Evolutionary conservation across 2,113 vertebrate genomes (phyloP), one percentile per base, ranked within the genome.

Genomic region (Entelurus aequoreus): DNA sequence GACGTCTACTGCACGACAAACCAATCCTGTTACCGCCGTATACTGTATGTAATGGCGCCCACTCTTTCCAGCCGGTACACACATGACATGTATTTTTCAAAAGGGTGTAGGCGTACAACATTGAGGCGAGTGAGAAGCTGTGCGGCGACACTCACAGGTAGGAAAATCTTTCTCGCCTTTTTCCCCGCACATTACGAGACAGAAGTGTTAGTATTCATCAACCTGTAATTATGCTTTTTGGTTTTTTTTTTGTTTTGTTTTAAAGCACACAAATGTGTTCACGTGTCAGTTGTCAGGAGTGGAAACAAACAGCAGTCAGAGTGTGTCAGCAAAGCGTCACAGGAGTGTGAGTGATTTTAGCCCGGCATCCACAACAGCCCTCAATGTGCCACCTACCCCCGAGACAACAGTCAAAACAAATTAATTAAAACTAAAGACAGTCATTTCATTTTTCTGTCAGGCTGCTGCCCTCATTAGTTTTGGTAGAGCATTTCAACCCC

Each of bases 351-450:
- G 40, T 63, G 69, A 79, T 59, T 72, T 77, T 38, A 51, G 44
- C 44, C 61, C 57, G 47, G 44, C 42, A 50, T 66, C 48, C 4
- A 6, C 63, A 68, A 54, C 71, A 72, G 63, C 50, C 47, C 44
- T 56, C 40, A 53, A 64, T 69, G 47, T 60, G 70, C 59, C 64
- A 35, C 63, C 52, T 66, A 75, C 76, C 79, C 80, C 66, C 68
- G 55, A 80, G 75, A 79, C 62, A 66, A 37, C 19, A 68, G 73
- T 85, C 83, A 76, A 63, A 82, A 75, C 81, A 79, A 57, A 75
- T 84, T 81, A 76, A 84, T 73, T 77, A 48, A 76, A 80, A 59
- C 42, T 77, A 83, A 82, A 72, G 77, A 76, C 74, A 71, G 60
- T 71, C 60, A 72, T 75, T 78, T 70, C 14, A 82, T 81, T 82